These are phyloP conservation scores for Trichoplusia ni DNA, from an alignment of 1,140 invertebrate genomes.

Conservation along the genomic window DNA sequence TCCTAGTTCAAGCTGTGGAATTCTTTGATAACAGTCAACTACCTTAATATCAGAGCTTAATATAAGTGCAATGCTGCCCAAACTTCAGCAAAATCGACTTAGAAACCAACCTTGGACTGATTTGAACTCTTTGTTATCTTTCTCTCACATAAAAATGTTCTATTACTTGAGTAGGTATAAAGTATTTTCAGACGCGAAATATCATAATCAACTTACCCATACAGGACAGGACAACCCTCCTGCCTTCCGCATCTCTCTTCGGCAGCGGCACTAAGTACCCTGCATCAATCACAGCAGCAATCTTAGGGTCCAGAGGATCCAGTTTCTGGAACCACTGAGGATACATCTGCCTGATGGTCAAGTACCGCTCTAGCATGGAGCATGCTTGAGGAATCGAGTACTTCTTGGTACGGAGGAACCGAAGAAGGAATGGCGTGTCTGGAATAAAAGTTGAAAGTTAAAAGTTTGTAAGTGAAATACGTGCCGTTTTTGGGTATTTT, in stretches of 20 bases:
- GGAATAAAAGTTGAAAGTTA: conserved; percentile 11
- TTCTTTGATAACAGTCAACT: too few relatives aligned
- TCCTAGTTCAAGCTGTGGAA: too few relatives aligned
- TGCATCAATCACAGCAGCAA: conserved; percentile 89
- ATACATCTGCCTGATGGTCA: conserved; percentile 90
- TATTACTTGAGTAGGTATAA: too few relatives aligned
- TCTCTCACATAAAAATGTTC: too few relatives aligned
- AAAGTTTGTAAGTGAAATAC: too few relatives aligned
- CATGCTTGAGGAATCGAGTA: conserved; percentile 92
- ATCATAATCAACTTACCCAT: conserved; percentile 84
- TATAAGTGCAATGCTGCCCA: too few relatives aligned
- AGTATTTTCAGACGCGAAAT: too few relatives aligned
- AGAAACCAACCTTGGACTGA: too few relatives aligned
- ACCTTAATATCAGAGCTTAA: too few relatives aligned
- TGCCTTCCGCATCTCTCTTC: conserved; percentile 87
- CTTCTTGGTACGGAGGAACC: conserved; percentile 93
- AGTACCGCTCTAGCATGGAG: conserved; percentile 92
- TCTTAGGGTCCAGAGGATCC: conserved; percentile 86
- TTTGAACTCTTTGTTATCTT: too few relatives aligned
- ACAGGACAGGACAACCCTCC: conserved; percentile 88
- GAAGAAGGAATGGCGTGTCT: conserved; percentile 89
- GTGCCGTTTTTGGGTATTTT: too few relatives aligned
- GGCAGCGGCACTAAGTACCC: conserved; percentile 91
- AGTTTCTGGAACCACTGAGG: conserved; percentile 92
- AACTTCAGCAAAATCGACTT: too few relatives aligned